Percentiles rank a stretch among this genome's conserved stretches.
Conservation (phyloP, 2,113 vertebrate genomes). For the Xiphophorus maculatus region DNA sequence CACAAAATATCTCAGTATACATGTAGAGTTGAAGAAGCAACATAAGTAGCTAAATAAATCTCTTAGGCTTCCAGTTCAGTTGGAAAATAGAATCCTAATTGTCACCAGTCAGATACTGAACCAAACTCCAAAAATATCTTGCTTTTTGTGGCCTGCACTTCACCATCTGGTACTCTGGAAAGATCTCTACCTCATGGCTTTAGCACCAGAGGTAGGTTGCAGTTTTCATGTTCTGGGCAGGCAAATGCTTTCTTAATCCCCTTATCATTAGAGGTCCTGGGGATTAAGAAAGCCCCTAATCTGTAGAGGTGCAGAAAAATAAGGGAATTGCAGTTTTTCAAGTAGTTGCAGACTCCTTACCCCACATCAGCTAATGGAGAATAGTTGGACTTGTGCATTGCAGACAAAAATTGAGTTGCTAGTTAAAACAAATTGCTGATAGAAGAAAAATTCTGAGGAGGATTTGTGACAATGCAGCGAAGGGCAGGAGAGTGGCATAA, state of each 20-base stretch:
- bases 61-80: not conserved
- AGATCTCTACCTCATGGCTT: not conserved
- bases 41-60: not conserved
- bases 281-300: not conserved
- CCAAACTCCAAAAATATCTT: not conserved
- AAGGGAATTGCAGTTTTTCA: not conserved
- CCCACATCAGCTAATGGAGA: not conserved
- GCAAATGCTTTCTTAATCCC: not conserved
- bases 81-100: not conserved
- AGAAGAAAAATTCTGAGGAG: slow-evolving; percentile 9
- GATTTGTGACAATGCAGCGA: slow-evolving; percentile 25
- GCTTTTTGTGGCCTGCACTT: not conserved
- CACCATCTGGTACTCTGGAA: not conserved
- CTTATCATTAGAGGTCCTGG: not conserved
- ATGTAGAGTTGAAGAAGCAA: not conserved
- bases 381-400: not conserved
- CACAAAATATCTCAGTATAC: not conserved
- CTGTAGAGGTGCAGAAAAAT: not conserved
- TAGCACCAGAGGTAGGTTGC: not conserved
- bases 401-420: slow-evolving; percentile 4
- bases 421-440: slow-evolving; percentile 7
- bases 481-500: slow-evolving; percentile 18
- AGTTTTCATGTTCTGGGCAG: not conserved
- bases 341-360: slow-evolving; percentile 14
- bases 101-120: not conserved